Percentiles rank a stretch among this genome's conserved stretches.
Conservation (phyloP, 1,140 invertebrate species). For the Neomicropteryx cornuta region DNA sequence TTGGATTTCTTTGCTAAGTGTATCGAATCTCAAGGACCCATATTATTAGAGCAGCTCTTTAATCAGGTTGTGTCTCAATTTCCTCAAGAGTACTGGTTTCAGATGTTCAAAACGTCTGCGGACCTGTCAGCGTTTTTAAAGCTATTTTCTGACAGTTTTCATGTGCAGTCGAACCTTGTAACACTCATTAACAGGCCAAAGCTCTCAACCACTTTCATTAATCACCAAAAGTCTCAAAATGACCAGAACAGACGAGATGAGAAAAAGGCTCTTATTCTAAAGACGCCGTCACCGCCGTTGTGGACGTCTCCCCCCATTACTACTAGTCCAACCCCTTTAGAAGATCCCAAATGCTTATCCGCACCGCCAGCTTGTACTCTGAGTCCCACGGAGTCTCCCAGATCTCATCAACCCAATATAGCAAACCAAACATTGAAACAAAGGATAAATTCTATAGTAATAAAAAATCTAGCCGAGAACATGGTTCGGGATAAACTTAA, state of each 20-base stretch:
- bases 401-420: constrained; percentile 35
- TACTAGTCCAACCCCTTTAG: constrained; percentile 32
- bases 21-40: constrained; percentile 66
- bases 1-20: constrained; percentile 68
- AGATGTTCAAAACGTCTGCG: constrained; percentile 75
- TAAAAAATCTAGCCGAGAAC: constrained; percentile 84
- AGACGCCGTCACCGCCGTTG: constrained; percentile 33
- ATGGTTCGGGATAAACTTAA: constrained; percentile 66
- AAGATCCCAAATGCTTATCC: constrained; percentile 31
- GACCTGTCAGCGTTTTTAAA: constrained; percentile 81
- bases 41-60: constrained; percentile 78
- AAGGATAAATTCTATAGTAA: constrained; percentile 74
- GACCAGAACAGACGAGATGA: no score
- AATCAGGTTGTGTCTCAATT: constrained; percentile 67
- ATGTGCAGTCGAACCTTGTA: constrained; percentile 81
- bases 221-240: constrained; percentile 27
- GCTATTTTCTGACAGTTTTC: constrained; percentile 82
- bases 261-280: no score
- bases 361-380: constrained; percentile 33
- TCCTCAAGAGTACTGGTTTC: constrained; percentile 63
- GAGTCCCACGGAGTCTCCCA: constrained; percentile 32
- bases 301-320: constrained; percentile 19
- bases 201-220: constrained; percentile 45
- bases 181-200: constrained; percentile 62
- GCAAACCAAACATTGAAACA: constrained; percentile 70